phyloP scores from a whole-genome alignment of 2,888 invertebrate genomes.

The Microplitis deprimator region DNA sequence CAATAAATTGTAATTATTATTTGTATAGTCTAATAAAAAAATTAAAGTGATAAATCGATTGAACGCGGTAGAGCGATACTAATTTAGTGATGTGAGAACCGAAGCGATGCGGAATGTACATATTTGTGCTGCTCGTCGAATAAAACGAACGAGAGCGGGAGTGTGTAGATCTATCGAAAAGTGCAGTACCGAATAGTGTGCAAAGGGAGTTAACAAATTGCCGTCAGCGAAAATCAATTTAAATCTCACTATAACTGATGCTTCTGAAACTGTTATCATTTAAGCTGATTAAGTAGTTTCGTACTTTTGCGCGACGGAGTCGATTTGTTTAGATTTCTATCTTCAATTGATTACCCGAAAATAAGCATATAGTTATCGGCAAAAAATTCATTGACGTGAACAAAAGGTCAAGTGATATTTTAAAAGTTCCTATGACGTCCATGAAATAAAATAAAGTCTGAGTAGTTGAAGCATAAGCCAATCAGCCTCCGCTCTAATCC shows the following conservation, averaged over 20 bases:
- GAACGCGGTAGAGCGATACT: constrained; percentile 2
- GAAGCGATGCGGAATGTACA: constrained; percentile 19
- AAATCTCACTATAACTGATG: constrained; percentile 5
- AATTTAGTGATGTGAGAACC: constrained; percentile 17
- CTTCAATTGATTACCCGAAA: background rate
- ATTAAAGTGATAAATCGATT: constrained; percentile 7
- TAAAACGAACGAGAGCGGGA: background rate
- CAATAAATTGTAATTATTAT: background rate
- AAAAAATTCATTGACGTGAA: background rate
- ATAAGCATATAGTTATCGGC: background rate
- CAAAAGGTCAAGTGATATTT: too few relatives aligned
- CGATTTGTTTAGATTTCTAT: background rate
- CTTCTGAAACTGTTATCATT: background rate
- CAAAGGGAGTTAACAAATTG: constrained; percentile 13
- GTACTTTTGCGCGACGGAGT: background rate
- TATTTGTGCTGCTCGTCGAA: constrained; percentile 19
- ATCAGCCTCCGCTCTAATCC: too few relatives aligned
- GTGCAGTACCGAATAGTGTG: background rate
- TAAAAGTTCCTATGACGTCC: too few relatives aligned
- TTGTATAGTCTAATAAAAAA: background rate
- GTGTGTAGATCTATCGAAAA: constrained; percentile 4
- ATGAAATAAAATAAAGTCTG: too few relatives aligned
- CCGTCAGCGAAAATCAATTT: constrained; percentile 7
- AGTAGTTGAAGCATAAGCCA: too few relatives aligned
- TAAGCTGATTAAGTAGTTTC: constrained; percentile 2